A percentile compares a stretch with the other conserved stretches of the same genome.
These are phyloP conservation scores for Monoplex corrugatus DNA, from an alignment of 2,888 invertebrate genomes.

Conservation along the genomic window DNA sequence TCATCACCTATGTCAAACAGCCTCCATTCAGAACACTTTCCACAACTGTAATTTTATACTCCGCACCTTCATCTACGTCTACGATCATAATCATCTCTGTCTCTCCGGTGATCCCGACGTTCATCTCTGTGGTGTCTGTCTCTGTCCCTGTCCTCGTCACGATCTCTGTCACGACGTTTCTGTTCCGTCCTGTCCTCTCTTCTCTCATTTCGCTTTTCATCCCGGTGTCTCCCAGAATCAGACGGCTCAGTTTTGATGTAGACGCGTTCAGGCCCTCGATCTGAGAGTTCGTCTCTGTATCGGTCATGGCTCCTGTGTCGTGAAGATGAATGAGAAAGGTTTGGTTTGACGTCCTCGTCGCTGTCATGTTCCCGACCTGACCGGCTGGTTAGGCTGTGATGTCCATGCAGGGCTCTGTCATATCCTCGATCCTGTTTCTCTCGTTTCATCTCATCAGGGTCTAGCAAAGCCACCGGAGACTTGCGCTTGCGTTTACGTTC, in stretches of 20 bases:
- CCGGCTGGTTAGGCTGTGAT: not conserved
- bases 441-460: slow-evolving; percentile 58
- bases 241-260: not conserved
- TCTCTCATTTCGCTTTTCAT: not conserved
- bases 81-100: slow-evolving; percentile 14
- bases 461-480: not conserved
- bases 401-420: slow-evolving; percentile 55
- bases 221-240: slow-evolving; percentile 2
- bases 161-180: not conserved
- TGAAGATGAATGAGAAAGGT: not conserved
- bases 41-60: not conserved
- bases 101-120: not conserved
- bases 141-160: slow-evolving; percentile 15
- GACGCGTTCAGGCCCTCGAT: not conserved
- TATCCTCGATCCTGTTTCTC: slow-evolving; percentile 66
- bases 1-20: no score
- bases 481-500: not conserved
- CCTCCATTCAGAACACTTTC: not conserved
- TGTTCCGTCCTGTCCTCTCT: slow-evolving; percentile 3
- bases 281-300: slow-evolving; percentile 5
- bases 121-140: not conserved
- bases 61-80: not conserved
- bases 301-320: not conserved
- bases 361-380: not conserved
- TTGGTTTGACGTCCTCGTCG: not conserved